These are phyloP conservation scores for Muscidifurax raptorellus DNA, from an alignment of 1,140 invertebrate genomes.

Conservation along the genomic window DNA sequence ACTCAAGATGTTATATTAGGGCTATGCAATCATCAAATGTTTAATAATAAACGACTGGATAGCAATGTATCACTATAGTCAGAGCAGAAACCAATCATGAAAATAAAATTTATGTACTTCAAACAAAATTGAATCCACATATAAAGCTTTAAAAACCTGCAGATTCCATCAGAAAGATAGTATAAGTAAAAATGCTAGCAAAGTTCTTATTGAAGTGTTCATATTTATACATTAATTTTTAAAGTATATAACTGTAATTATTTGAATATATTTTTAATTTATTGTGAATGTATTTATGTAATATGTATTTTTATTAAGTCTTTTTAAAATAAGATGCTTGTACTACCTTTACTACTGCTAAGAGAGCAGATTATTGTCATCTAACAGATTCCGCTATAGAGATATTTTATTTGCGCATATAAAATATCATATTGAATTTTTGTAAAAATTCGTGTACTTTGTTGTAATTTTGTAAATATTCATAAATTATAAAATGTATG, in stretches of 20 bases:
- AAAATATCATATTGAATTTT: slow-evolving; percentile 18
- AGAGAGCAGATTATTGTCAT: neutral
- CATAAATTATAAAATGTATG: slow-evolving; percentile 39
- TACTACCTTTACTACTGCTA: slow-evolving; percentile 32
- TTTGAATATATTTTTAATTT: slow-evolving; percentile 17
- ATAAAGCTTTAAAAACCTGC: neutral
- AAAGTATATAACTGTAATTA: neutral
- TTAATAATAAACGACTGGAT: neutral
- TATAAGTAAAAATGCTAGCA: neutral
- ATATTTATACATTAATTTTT: slow-evolving; percentile 8
- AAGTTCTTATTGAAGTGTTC: slow-evolving; percentile 27
- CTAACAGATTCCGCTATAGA: neutral
- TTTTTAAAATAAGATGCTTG: slow-evolving; percentile 32
- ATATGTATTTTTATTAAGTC: neutral
- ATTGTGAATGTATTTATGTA: slow-evolving; percentile 21
- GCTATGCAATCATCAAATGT: neutral
- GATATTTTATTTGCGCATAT: neutral
- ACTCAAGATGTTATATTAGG: neutral
- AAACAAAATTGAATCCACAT: neutral
- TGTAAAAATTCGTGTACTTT: slow-evolving; percentile 40
- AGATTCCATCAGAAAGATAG: neutral
- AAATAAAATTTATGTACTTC: neutral
- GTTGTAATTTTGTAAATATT: slow-evolving; percentile 42
- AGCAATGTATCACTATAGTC: neutral
- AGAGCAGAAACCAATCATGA: neutral